Base-by-base conservation (phyloP, 1,140 invertebrate genomes). In the Drosophila funebris region DNA sequence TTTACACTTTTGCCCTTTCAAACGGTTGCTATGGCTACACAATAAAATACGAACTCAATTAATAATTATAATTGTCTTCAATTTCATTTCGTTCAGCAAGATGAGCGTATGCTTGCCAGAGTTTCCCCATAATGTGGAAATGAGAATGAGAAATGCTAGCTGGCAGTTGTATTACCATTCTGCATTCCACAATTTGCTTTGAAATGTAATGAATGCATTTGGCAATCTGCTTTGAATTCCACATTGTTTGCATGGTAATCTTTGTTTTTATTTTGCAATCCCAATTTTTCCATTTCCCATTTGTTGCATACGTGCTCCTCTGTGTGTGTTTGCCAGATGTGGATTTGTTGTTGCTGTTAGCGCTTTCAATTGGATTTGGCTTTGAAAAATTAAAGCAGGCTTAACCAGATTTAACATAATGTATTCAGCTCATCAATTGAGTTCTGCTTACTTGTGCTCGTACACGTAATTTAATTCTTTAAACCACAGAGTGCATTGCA, bases 81-180 rank as follows among this genome's bases (percentile, higher is more conserved):
- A 63, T 53, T 36, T 36, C 11, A 68, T 7, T 62, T 14, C 18
- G 41, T 20, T 29, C 2, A 14, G 14, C 13, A 16, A 13, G 3
- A 33, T 27, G 4, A 5, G 24, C 24, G 24, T 6, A 6, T 27
- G 24, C 33, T 37, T 18, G n/a, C n/a, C n/a, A n/a, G n/a, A n/a
- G n/a, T n/a, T n/a, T n/a, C n/a, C n/a, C n/a, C n/a, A n/a, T n/a
- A n/a, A n/a, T n/a, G n/a, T n/a, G n/a, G n/a, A n/a, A n/a, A n/a
- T n/a, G n/a, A n/a, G n/a, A n/a, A n/a, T n/a, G n/a, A n/a, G n/a
- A n/a, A n/a, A n/a, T n/a, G n/a, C n/a, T n/a, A 22, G 9, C 18
- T 22, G 18, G 18, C 4, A 20, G 29, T 29, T 76, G 64, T 41
- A 63, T 53, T 43, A 36, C 46, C 31, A 76, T 36, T 44, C 48